Conservation (phyloP, 2,888 invertebrate genomes). For the Oscheius sp. region DNA sequence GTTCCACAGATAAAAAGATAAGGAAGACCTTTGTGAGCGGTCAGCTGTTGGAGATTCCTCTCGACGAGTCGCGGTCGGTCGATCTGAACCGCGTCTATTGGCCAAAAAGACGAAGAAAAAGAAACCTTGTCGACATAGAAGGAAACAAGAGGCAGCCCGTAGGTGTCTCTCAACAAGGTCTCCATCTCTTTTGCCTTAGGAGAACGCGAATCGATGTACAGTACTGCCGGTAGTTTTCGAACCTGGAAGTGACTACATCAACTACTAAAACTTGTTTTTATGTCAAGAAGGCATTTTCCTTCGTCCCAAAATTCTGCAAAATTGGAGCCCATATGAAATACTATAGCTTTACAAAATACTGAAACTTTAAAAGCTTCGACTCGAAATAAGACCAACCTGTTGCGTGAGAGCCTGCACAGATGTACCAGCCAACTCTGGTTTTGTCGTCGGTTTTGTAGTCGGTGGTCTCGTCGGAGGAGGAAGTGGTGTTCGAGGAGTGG, state of each 20-base stretch:
- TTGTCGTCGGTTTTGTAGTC: constrained; percentile 38
- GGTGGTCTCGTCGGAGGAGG: constrained; percentile 25
- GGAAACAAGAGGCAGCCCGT: constrained; percentile 71
- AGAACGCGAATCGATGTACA: constrained; percentile 68
- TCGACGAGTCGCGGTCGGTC: constrained; percentile 65
- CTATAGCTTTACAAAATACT: no score
- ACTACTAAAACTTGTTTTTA: not conserved
- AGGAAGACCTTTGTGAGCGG: constrained; percentile 70
- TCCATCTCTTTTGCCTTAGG: constrained; percentile 56
- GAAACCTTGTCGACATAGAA: constrained; percentile 72
- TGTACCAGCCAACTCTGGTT: constrained; percentile 44
- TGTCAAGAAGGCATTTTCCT: not conserved
- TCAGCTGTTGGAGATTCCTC: constrained; percentile 68
- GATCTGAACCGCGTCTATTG: constrained; percentile 44
- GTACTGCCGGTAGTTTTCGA: constrained; percentile 70
- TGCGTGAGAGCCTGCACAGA: constrained; percentile 68
- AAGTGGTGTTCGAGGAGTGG: constrained; percentile 38
- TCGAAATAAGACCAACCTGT: constrained; percentile 49
- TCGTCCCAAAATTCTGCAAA: no score
- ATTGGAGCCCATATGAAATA: no score
- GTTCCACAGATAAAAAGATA: constrained; percentile 73
- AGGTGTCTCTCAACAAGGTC: constrained; percentile 63
- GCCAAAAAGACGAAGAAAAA: not conserved
- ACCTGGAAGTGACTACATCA: constrained; percentile 55
- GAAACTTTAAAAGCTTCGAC: no score